phyloP scores from a whole-genome alignment of 2,113 vertebrate genomes.

The Rhodinocichla rosea region DNA sequence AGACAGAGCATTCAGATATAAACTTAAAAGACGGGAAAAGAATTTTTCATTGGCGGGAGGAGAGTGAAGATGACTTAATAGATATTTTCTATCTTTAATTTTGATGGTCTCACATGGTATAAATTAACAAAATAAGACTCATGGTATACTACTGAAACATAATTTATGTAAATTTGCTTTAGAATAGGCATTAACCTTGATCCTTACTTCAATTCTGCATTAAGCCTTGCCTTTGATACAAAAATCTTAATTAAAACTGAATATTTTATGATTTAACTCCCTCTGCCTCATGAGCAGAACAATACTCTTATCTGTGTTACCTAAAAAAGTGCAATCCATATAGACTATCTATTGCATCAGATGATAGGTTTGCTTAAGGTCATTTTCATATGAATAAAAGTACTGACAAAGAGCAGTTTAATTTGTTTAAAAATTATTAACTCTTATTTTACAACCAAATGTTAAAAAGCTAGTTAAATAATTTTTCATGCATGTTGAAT shows the following conservation, averaged over 20 bases:
- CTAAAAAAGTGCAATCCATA: neutral
- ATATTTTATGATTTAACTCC: conserved; percentile 64
- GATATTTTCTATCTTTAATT: conserved; percentile 10
- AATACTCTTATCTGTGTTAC: conserved; percentile 28
- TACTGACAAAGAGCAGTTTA: neutral
- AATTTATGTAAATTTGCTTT: conserved; percentile 67
- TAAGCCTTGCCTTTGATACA: conserved; percentile 67
- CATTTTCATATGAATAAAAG: neutral
- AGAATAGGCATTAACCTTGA: conserved; percentile 62
- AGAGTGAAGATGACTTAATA: neutral
- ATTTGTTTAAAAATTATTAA: neutral
- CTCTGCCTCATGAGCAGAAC: conserved; percentile 1
- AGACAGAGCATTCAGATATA: neutral
- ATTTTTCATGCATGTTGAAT: neutral
- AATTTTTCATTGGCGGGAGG: neutral
- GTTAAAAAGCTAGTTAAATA: neutral
- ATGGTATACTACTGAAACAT: neutral
- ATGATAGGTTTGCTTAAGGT: neutral
- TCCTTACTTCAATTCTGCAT: conserved; percentile 46
- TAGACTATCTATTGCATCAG: neutral
- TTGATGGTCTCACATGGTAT: neutral
- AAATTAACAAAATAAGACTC: conserved; percentile 42
- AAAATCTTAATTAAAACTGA: conserved; percentile 66
- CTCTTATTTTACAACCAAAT: neutral
- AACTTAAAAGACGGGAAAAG: neutral